Conservation (phyloP, 2,797 vertebrate species). For the Tolypeutes matacus region DNA sequence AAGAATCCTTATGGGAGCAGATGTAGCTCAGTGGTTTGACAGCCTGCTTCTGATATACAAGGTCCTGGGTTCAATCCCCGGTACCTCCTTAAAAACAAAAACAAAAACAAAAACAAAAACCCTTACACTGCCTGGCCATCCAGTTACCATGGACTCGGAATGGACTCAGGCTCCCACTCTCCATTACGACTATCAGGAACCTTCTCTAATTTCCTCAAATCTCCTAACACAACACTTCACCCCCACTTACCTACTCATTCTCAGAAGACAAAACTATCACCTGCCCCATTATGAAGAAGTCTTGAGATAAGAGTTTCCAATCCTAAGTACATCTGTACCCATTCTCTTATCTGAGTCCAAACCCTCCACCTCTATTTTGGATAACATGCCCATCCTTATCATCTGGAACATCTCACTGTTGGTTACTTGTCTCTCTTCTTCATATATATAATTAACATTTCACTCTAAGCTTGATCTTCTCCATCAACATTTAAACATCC, state of each 20-base stretch:
- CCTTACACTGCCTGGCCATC: background rate
- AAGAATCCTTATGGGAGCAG: background rate
- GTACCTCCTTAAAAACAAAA: too few relatives aligned
- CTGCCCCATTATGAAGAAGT: background rate
- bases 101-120: background rate
- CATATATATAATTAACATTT: background rate
- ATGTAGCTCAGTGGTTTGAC: too few relatives aligned
- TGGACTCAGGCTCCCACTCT: background rate
- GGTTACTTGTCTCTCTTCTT: background rate
- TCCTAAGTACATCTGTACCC: background rate
- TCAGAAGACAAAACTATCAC: background rate
- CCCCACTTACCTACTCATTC: too few relatives aligned
- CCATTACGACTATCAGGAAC: background rate
- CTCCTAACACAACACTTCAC: background rate
- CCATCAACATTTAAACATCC: background rate
- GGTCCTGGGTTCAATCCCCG: too few relatives aligned
- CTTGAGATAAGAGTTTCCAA: background rate
- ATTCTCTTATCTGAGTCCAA: background rate
- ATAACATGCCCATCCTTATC: background rate
- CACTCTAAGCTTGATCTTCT: background rate
- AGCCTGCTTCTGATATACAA: too few relatives aligned
- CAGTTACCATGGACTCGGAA: background rate
- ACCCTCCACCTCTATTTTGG: background rate
- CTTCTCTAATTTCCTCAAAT: background rate
- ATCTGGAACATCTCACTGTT: background rate